Conservation (phyloP, 2,113 vertebrate genomes). For the Petrocephalus zakoni region DNA sequence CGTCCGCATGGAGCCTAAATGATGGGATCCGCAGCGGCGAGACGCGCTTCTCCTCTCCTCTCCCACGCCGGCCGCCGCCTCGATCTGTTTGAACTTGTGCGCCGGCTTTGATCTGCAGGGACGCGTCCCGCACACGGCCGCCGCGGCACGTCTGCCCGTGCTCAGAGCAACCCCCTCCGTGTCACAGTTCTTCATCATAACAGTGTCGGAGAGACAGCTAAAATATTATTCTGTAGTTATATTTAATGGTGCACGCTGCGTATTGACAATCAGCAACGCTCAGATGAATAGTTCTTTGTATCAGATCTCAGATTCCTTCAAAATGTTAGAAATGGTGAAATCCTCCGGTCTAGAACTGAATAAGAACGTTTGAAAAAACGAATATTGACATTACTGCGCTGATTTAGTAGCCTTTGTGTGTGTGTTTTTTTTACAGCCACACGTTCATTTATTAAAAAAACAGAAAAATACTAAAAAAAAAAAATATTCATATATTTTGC, state of each 20-base stretch:
- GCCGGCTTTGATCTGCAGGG: conserved; percentile 36
- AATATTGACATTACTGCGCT: not conserved
- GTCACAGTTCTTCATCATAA: not conserved
- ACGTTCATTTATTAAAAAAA: not conserved
- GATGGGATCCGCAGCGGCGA: conserved; percentile 8
- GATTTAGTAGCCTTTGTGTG: not conserved
- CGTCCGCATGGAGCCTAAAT: conserved; percentile 7
- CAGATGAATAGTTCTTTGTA: not conserved
- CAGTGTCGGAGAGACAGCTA: not conserved
- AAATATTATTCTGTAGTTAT: not conserved
- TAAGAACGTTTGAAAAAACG: not conserved
- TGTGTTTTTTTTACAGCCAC: not conserved
- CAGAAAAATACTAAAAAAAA: too few relatives aligned
- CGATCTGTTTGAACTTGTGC: conserved; percentile 35
- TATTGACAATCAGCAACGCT: not conserved
- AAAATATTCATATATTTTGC: too few relatives aligned
- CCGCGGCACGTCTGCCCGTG: not conserved
- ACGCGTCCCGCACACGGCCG: conserved; percentile 1
- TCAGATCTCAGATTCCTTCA: not conserved
- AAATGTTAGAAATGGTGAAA: not conserved
- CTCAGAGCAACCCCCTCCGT: not conserved
- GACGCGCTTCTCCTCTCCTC: conserved; percentile 25
- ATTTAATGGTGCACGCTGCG: not conserved
- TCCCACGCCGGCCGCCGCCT: not conserved
- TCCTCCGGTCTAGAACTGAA: not conserved